A percentile compares a stretch with the other conserved stretches of the same genome.
Evolutionary conservation across 2,113 vertebrate genomes (phyloP).

Genomic region (Mesocricetus auratus): DNA sequence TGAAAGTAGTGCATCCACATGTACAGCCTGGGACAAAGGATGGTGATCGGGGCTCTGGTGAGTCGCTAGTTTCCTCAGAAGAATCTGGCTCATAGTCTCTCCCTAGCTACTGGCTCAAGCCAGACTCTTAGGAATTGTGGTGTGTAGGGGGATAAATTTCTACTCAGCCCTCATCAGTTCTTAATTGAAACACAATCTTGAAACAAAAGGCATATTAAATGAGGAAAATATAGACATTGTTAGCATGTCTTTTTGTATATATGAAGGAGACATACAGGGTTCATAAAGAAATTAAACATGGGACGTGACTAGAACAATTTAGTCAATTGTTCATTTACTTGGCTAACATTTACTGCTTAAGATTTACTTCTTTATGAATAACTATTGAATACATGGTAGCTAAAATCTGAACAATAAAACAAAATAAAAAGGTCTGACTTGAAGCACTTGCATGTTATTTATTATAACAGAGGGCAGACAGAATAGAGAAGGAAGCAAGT

Average conservation of each 20-base stretch:
- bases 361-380: neutral
- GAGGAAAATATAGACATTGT: neutral
- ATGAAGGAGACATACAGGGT: neutral
- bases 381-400: neutral
- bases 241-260: neutral
- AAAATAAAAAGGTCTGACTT: neutral
- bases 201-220: neutral
- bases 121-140: neutral
- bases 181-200: neutral
- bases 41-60: conserved; percentile 77
- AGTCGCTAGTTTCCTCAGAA: conserved; percentile 59
- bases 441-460: neutral
- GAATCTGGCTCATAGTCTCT: neutral
- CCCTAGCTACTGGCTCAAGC: neutral
- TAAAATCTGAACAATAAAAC: neutral
- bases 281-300: neutral
- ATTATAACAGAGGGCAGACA: neutral
- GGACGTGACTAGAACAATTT: neutral
- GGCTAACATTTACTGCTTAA: neutral
- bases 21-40: conserved; percentile 84
- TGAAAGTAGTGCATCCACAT: conserved; percentile 91
- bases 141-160: neutral
- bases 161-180: neutral
- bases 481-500: neutral
- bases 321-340: neutral